A percentile compares a stretch with the other conserved stretches of the same genome.
Evolutionary conservation across 2,113 vertebrate species (phyloP).

Genomic region (Boleophthalmus pectinirostris): DNA sequence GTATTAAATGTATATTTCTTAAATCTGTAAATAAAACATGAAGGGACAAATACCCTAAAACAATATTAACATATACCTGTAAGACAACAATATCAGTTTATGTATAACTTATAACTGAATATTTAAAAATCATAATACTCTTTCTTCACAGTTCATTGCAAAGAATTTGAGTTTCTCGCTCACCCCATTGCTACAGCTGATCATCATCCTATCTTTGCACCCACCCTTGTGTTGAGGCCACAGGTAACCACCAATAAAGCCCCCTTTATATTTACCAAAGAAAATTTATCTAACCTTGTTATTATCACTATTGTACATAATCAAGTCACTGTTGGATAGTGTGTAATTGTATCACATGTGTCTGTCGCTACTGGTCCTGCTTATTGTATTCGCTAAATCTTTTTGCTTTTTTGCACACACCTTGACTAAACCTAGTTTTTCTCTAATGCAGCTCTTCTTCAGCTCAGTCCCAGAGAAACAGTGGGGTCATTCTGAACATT

Average conservation of each 20-base stretch:
- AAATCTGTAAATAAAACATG: neutral
- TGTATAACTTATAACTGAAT: neutral
- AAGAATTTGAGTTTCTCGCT: slow-evolving; percentile 15
- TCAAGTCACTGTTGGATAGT: neutral
- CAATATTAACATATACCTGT: too few relatives aligned
- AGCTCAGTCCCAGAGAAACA: slow-evolving; percentile 37
- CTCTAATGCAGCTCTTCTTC: slow-evolving; percentile 40
- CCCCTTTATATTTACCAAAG: slow-evolving; percentile 10
- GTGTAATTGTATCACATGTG: neutral
- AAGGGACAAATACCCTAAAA: too few relatives aligned
- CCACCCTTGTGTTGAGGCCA: slow-evolving; percentile 11
- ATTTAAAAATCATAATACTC: neutral
- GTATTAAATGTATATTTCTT: neutral
- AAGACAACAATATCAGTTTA: neutral
- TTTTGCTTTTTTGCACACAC: neutral
- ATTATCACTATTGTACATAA: neutral
- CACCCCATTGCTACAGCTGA: slow-evolving; percentile 20
- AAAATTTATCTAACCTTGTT: neutral
- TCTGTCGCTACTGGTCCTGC: slow-evolving; percentile 5
- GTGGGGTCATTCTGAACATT: slow-evolving; percentile 70
- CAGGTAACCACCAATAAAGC: slow-evolving; percentile 20
- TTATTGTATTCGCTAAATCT: neutral
- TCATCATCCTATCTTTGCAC: slow-evolving; percentile 19
- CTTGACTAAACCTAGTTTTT: slow-evolving; percentile 24
- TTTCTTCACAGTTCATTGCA: slow-evolving; percentile 6